Conservation (phyloP, 2,113 vertebrate genomes). For the Meriones unguiculatus region DNA sequence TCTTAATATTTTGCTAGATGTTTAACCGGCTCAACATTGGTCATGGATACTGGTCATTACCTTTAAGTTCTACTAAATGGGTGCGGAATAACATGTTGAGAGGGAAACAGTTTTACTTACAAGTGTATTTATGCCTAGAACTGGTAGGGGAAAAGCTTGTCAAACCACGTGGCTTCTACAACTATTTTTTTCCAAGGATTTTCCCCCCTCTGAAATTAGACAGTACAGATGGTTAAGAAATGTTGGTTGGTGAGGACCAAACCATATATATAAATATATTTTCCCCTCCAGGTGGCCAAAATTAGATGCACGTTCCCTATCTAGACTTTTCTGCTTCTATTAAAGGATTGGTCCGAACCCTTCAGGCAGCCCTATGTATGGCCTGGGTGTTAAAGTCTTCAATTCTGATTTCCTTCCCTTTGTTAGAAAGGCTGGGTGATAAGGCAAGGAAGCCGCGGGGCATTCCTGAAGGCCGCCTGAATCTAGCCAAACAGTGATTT, state of each 20-base stretch:
- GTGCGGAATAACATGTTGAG: background rate
- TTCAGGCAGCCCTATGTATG: background rate
- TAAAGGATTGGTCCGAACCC: background rate
- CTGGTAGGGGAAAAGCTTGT: background rate
- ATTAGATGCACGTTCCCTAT: background rate
- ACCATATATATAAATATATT: background rate
- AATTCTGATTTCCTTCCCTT: slow-evolving; percentile 1
- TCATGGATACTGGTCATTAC: background rate
- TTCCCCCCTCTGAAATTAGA: background rate
- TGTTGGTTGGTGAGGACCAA: background rate
- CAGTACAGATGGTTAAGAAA: background rate
- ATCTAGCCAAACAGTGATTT: background rate
- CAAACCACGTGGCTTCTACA: background rate
- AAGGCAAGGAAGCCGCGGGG: background rate
- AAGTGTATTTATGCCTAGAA: background rate
- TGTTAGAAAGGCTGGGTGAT: background rate
- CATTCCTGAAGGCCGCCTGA: background rate
- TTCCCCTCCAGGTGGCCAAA: background rate
- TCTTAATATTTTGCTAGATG: background rate
- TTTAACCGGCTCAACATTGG: background rate
- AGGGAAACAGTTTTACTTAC: background rate
- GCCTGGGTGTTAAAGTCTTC: slow-evolving; percentile 5
- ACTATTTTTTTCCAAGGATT: background rate
- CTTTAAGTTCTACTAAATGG: background rate
- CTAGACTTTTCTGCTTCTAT: background rate